These are phyloP conservation scores for Lophura swinhoii DNA, from an alignment of 2,797 vertebrate species.

Conservation along the genomic window DNA sequence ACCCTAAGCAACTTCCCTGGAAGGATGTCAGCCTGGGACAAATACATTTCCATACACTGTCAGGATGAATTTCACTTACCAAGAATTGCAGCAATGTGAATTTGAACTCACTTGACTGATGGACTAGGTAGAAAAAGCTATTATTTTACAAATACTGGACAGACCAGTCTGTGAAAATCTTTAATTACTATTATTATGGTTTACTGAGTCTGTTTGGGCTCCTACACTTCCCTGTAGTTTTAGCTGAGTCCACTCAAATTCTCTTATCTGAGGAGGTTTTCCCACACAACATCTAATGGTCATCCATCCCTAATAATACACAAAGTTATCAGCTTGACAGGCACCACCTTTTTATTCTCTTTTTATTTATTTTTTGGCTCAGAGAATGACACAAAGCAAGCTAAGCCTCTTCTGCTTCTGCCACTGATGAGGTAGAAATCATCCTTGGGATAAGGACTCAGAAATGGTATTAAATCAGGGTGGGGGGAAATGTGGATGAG, in stretches of 20 bases:
- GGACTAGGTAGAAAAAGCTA: neutral
- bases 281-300: neutral
- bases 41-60: slow-evolving; percentile 43
- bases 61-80: slow-evolving; percentile 37
- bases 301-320: neutral
- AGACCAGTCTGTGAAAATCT: neutral
- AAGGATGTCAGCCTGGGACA: slow-evolving; percentile 18
- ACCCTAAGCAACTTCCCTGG: slow-evolving; percentile 12
- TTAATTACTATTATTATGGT: neutral
- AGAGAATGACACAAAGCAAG: neutral
- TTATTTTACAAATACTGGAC: slow-evolving; percentile 22
- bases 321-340: neutral
- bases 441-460: neutral
- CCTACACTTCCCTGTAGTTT: neutral
- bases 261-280: neutral
- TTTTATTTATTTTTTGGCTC: neutral
- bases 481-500: neutral
- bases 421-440: neutral
- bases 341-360: neutral
- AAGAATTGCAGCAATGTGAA: slow-evolving; percentile 39
- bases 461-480: neutral
- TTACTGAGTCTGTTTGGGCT: neutral
- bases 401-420: neutral
- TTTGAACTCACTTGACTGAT: slow-evolving; percentile 16
- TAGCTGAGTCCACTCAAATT: neutral